Evolutionary conservation across 2,888 invertebrate species (phyloP).

Genomic region (Synanthedon vespiformis): DNA sequence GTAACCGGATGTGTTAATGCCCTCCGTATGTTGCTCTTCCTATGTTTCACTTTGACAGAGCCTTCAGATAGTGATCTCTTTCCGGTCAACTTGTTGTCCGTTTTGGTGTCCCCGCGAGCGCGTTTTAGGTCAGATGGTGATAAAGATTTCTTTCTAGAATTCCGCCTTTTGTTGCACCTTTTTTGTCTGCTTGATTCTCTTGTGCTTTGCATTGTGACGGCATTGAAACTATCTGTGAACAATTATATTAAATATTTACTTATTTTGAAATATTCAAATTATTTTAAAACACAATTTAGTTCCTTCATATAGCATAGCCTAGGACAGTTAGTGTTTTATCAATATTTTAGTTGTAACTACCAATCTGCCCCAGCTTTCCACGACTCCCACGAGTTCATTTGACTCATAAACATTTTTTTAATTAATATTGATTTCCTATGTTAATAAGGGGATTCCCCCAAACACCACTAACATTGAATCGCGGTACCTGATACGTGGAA

Average conservation of each 20-base stretch:
- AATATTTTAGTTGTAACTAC: too few species aligned
- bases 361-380: too few species aligned
- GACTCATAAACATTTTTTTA: too few species aligned
- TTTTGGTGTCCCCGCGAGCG: slow-evolving; percentile 36
- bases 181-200: slow-evolving; percentile 60
- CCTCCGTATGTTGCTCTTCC: slow-evolving; percentile 60
- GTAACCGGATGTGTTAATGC: slow-evolving; percentile 64
- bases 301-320: too few species aligned
- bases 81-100: slow-evolving; percentile 45
- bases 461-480: too few species aligned
- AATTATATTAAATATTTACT: slow-evolving; percentile 1
- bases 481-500: too few species aligned
- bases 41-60: slow-evolving; percentile 60
- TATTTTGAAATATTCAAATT: slow-evolving; percentile 3
- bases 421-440: too few species aligned
- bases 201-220: slow-evolving; percentile 54
- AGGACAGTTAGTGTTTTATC: too few species aligned
- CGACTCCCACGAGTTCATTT: too few species aligned
- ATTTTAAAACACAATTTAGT: background rate
- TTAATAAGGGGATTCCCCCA: too few species aligned
- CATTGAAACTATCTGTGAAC: slow-evolving; percentile 51
- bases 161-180: slow-evolving; percentile 56
- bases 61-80: slow-evolving; percentile 60
- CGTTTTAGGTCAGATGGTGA: slow-evolving; percentile 62
- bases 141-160: slow-evolving; percentile 63